These are phyloP conservation scores for Falco concolor DNA, from an alignment of 2,797 vertebrate genomes.

Conservation along the genomic window DNA sequence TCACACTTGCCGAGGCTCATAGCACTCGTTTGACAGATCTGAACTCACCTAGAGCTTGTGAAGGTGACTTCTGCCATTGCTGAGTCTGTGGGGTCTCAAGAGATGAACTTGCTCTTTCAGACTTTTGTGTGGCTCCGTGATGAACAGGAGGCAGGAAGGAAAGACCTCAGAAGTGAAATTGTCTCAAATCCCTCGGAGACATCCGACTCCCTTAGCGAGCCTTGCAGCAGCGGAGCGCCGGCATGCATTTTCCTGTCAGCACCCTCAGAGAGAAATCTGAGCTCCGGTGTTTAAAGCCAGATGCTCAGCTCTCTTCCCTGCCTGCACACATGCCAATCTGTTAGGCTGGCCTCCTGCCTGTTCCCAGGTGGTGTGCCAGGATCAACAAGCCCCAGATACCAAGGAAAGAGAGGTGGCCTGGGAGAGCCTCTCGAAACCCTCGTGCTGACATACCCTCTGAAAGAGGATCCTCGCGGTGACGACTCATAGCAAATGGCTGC, in stretches of 20 bases:
- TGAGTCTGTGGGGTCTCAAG: neutral
- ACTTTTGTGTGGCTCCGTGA: neutral
- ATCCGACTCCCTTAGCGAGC: neutral
- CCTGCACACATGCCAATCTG: conserved; percentile 18
- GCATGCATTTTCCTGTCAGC: conserved; percentile 40
- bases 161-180: neutral
- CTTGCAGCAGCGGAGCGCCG: neutral
- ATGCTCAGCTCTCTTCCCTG: conserved; percentile 40
- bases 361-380: conserved; percentile 45
- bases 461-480: neutral
- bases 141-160: neutral
- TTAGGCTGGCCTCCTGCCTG: conserved; percentile 10
- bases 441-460: neutral
- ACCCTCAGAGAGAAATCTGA: conserved; percentile 16
- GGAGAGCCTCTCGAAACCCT: neutral
- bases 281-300: neutral
- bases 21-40: neutral
- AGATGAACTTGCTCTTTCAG: neutral
- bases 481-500: neutral
- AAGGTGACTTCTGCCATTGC: neutral
- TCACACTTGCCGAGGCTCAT: neutral
- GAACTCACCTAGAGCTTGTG: neutral
- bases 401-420: neutral
- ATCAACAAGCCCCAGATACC: conserved; percentile 30
- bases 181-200: neutral